Percentiles rank a stretch among this genome's conserved stretches.
These are phyloP conservation scores for Mylabris phalerata DNA, from an alignment of 1,140 invertebrate species.

Conservation along the genomic window DNA sequence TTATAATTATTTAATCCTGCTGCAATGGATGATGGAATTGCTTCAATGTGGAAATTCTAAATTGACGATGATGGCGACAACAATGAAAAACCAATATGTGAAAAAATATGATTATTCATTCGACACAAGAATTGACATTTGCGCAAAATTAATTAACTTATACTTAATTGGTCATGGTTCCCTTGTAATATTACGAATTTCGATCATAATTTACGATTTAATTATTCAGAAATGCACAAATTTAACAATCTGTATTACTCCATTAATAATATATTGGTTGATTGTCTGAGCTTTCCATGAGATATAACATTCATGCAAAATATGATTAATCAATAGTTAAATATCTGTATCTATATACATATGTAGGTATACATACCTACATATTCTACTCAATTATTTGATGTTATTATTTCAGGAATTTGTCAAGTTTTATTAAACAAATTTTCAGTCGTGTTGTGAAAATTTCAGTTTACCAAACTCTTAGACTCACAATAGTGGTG, in stretches of 20 bases:
- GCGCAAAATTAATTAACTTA: slow-evolving; percentile 22
- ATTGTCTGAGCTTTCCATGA: no score
- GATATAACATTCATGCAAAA: no score
- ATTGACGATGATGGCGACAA: neutral
- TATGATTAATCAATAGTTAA: no score
- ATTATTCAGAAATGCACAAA: slow-evolving; percentile 20
- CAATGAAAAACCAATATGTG: neutral
- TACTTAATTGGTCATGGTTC: slow-evolving; percentile 16
- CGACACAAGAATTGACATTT: slow-evolving; percentile 17
- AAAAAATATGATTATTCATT: slow-evolving; percentile 17
- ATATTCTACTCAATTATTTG: no score
- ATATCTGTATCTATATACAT: no score
- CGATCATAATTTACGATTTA: slow-evolving; percentile 20
- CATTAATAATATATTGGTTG: no score
- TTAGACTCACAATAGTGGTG: no score
- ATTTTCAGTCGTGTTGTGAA: no score
- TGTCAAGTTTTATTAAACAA: no score
- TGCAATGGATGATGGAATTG: slow-evolving; percentile 4
- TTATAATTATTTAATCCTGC: neutral
- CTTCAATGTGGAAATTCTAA: slow-evolving; percentile 2
- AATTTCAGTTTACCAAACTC: no score
- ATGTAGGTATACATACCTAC: no score
- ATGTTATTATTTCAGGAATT: no score
- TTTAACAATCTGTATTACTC: slow-evolving; percentile 3
- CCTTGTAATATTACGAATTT: slow-evolving; percentile 18